Percentiles rank a stretch among this genome's conserved stretches.
These are phyloP conservation scores for Heliangelus exortis DNA, from an alignment of 2,797 vertebrate species.

Conservation along the genomic window DNA sequence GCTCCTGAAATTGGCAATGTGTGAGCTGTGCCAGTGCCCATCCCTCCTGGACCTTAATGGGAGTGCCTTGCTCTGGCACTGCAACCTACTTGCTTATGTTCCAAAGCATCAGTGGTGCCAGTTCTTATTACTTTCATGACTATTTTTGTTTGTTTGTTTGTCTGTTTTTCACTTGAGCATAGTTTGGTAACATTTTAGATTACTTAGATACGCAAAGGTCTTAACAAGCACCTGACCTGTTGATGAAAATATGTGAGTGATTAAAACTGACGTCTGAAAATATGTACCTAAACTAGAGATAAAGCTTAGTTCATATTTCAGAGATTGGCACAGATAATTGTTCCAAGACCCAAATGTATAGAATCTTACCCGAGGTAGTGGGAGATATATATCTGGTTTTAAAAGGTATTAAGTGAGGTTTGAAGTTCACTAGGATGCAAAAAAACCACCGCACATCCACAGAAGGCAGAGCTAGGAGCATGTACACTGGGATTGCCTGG, in stretches of 20 bases:
- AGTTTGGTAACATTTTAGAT: background rate
- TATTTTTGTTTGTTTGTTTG: too few species aligned
- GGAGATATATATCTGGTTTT: background rate
- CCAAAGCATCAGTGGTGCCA: background rate
- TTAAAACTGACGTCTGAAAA: background rate
- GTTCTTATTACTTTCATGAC: background rate
- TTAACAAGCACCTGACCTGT: background rate
- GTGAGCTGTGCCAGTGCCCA: background rate
- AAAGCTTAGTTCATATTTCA: background rate
- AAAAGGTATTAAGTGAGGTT: background rate
- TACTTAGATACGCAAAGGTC: background rate
- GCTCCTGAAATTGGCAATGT: background rate
- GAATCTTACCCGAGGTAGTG: background rate
- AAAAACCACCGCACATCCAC: background rate
- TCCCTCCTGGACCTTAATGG: background rate
- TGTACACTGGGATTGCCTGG: background rate
- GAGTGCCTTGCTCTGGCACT: background rate
- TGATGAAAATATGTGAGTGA: background rate
- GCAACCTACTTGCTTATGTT: background rate
- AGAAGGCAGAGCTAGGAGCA: background rate
- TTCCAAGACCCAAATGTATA: background rate
- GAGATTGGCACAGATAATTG: background rate
- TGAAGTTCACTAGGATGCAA: background rate
- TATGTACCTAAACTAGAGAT: background rate
- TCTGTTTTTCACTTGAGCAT: background rate